Conservation (phyloP, 2,888 invertebrate genomes). For the Clanis bilineata region DNA sequence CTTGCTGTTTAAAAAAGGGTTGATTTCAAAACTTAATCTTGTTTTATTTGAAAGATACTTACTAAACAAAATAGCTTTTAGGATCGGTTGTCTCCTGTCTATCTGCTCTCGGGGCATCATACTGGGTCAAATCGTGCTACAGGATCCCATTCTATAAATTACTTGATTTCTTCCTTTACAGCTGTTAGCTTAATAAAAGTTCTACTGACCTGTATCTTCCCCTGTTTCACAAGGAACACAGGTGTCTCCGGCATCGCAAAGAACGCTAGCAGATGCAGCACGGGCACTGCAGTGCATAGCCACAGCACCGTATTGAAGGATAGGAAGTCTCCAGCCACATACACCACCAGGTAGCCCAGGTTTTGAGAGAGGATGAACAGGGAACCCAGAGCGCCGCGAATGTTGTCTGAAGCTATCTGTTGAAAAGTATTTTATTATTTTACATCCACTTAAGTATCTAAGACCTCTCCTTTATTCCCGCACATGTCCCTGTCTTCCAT, state of each 20-base stretch:
- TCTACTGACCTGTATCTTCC: slow-evolving; percentile 67
- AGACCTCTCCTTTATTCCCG: too few species aligned
- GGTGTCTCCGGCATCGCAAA: slow-evolving; percentile 76
- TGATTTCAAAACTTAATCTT: not conserved
- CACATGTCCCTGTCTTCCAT: too few species aligned
- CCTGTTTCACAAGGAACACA: slow-evolving; percentile 71
- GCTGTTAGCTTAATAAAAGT: too few species aligned
- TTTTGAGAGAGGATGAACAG: slow-evolving; percentile 75
- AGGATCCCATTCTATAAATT: too few species aligned
- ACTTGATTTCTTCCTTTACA: too few species aligned
- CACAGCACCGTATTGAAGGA: slow-evolving; percentile 67
- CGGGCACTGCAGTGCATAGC: slow-evolving; percentile 68
- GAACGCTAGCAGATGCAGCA: slow-evolving; percentile 61
- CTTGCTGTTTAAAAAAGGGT: slow-evolving; percentile 52
- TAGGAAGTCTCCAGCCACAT: slow-evolving; percentile 67
- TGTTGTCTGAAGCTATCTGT: slow-evolving; percentile 72
- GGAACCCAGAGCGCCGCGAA: slow-evolving; percentile 72
- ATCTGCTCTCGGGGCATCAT: too few species aligned
- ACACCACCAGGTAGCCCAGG: slow-evolving; percentile 71
- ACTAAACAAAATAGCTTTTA: too few species aligned
- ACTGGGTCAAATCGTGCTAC: too few species aligned
- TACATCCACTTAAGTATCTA: too few species aligned
- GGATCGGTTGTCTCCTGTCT: too few species aligned
- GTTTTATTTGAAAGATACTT: not conserved
- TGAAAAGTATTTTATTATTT: not conserved